These are phyloP conservation scores for Piprites chloris DNA, from an alignment of 2,113 vertebrate genomes.

Conservation along the genomic window DNA sequence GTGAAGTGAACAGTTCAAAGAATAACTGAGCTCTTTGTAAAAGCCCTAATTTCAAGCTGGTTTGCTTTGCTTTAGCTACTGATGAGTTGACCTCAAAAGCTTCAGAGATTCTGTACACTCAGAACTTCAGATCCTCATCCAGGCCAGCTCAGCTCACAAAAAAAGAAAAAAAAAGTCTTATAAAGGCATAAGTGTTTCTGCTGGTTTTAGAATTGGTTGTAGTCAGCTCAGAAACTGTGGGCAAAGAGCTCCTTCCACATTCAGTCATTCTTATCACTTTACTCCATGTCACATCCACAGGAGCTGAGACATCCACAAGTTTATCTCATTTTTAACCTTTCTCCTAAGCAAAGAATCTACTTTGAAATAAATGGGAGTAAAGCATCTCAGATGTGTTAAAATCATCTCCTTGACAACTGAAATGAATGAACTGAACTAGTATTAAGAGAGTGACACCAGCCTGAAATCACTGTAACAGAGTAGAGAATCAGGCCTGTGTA, in stretches of 20 bases:
- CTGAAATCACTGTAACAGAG: background rate
- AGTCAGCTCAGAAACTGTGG: background rate
- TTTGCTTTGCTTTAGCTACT: background rate
- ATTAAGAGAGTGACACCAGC: background rate
- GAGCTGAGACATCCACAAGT: background rate
- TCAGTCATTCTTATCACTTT: background rate
- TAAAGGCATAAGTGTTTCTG: constrained; percentile 34
- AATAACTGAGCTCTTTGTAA: constrained; percentile 6
- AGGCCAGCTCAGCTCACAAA: background rate
- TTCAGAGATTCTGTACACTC: background rate
- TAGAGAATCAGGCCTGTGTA: constrained; percentile 1
- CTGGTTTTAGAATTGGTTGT: background rate
- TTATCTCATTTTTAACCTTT: background rate
- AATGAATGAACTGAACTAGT: background rate
- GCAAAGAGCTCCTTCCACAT: background rate
- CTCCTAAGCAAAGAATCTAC: background rate
- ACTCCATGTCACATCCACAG: background rate
- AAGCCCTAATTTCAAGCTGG: background rate
- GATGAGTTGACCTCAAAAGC: constrained; percentile 22
- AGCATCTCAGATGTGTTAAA: background rate
- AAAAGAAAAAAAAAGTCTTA: background rate
- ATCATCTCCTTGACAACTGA: background rate
- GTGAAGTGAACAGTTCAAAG: background rate
- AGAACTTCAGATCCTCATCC: constrained; percentile 28
- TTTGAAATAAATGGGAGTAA: background rate